Base-by-base conservation (phyloP, 1,140 invertebrate genomes). In the Drosophila tristis region DNA sequence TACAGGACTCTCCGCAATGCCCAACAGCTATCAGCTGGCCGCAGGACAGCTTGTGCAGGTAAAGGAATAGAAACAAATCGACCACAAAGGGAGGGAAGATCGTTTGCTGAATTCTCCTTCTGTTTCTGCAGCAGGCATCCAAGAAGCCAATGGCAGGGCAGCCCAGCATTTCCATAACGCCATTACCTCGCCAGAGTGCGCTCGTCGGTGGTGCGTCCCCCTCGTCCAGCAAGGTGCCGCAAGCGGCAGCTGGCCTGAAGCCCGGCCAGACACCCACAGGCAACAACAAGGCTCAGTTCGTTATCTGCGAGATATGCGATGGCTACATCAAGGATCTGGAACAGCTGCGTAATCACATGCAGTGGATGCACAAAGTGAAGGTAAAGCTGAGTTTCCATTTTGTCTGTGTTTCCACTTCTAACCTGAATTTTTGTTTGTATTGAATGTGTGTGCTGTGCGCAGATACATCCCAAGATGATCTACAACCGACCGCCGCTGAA, bases 361-460 rank as follows among this genome's bases (percentile, higher is more conserved):
- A 98, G 84, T 98, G 97, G 97, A 98, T 98, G 90, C 97, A 98
- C 91, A 98, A 98, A 94, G 97, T 98, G 55, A 98, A 98, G 85
- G 91, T 92, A 80, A 56, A 57, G 49, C 64, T 61, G 64, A 85
- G 23, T 56, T 53, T 70, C 74, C 53, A 71, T 76, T 26, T 51
- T 0, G 2, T 7, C 0, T 13, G 0, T 2, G 4, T 35, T 25
- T 31, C 20, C 13, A 0, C 0, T 2, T 57, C 56, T 80, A 60
- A 54, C 45, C 2, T 45, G 0, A 0, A 42, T 54, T 0, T 2
- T 15, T 0, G 16, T 16, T 2, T 15, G 23, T 35, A 23, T 23
- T 4, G 0, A 53, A 20, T 5, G 3, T 9, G 9, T 35, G 8
- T 35, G 31, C 11, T 4, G 68, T 2, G 31, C 9, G 35, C 23